Conservation (phyloP, 2,797 vertebrate species). For the Nyctalus aviator region DNA sequence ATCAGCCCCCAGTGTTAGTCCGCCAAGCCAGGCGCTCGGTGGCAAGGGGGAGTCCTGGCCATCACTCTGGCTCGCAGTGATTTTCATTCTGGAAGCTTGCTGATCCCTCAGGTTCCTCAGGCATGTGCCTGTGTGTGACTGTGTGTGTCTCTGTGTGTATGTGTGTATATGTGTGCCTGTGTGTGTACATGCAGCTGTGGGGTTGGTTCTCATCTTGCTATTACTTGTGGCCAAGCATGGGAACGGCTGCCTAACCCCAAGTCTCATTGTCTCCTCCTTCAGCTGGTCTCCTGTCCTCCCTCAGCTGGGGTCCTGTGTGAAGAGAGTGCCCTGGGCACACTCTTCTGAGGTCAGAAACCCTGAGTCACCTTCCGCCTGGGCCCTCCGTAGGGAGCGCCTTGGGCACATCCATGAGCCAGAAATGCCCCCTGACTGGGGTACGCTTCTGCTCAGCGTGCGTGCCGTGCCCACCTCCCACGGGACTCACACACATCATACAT, state of each 20-base stretch:
- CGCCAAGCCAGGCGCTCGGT: background rate
- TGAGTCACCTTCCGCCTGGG: background rate
- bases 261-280: background rate
- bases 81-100: background rate
- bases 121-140: background rate
- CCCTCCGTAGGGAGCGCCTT: too few species aligned
- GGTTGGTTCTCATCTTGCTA: background rate
- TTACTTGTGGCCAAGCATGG: background rate
- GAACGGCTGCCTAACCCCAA: background rate
- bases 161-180: too few species aligned
- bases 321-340: background rate
- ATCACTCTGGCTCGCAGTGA: background rate
- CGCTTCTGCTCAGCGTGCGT: rapidly evolving
- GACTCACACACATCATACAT: rapidly evolving
- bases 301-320: background rate
- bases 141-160: too few species aligned
- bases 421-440: background rate
- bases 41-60: background rate
- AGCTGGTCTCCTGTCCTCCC: background rate
- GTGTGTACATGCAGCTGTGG: rapidly evolving
- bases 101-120: background rate
- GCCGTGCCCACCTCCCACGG: background rate
- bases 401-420: background rate
- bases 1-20: background rate
- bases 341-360: background rate